Conservation (phyloP, 2,888 invertebrate genomes). For the Agonopterix alstromeriana region DNA sequence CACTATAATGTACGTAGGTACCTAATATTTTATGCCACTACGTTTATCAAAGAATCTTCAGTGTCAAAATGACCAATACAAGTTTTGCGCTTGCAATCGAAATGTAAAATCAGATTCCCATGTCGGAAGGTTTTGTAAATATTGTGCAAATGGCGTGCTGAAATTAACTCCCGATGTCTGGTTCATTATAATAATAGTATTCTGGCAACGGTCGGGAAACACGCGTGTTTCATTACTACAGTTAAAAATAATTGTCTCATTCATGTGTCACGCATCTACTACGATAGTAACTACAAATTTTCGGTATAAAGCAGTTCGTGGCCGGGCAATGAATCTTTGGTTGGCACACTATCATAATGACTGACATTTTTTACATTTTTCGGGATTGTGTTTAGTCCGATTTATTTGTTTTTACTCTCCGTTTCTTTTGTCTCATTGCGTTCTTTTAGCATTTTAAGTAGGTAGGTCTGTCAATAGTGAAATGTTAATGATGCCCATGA, state of each 20-base stretch:
- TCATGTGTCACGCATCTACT: conserved; percentile 49
- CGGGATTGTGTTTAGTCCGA: not conserved
- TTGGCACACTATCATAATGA: not conserved
- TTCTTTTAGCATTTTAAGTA: no score
- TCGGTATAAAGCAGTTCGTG: conserved; percentile 59
- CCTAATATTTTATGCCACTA: no score
- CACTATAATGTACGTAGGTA: no score
- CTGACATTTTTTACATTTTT: not conserved
- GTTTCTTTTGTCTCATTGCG: no score
- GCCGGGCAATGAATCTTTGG: conserved; percentile 48
- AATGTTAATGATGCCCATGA: no score
- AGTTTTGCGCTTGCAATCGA: no score
- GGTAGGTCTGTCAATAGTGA: no score
- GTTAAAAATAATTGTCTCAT: conserved; percentile 73
- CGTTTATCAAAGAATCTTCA: no score
- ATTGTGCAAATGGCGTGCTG: conserved; percentile 22
- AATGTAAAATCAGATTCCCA: no score
- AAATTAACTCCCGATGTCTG: conserved; percentile 9
- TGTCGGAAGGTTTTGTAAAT: no score
- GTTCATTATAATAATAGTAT: conserved; percentile 27
- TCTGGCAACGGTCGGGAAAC: conserved; percentile 46
- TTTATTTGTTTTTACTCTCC: no score
- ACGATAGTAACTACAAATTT: conserved; percentile 69
- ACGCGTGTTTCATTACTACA: conserved; percentile 40
- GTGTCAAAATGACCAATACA: no score